Percentiles rank a stretch among this genome's conserved stretches.
Conservation (phyloP, 2,888 invertebrate species). For the Tenthredo amoena region DNA sequence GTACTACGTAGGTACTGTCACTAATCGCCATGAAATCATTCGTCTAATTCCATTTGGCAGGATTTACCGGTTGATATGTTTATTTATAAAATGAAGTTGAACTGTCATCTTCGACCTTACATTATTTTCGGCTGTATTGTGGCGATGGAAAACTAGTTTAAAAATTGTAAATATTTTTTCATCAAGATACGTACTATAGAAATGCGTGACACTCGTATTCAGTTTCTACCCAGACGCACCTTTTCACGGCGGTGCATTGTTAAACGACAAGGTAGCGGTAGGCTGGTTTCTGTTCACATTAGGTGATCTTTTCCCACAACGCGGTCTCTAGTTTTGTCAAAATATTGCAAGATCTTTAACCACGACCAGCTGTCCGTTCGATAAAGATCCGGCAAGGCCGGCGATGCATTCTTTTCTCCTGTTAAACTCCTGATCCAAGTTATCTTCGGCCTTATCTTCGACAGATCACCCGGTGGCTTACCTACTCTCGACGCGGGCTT, state of each 20-base stretch:
- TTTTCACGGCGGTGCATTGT: constrained; percentile 39
- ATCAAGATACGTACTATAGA: background rate
- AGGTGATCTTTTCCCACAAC: constrained; percentile 49
- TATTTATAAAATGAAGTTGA: background rate
- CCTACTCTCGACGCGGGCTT: constrained; percentile 44
- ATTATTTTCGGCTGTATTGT: background rate
- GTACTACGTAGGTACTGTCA: background rate
- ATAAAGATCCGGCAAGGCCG: constrained; percentile 47
- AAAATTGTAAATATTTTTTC: constrained; percentile 9
- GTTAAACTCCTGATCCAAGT: constrained; percentile 42
- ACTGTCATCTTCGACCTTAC: background rate
- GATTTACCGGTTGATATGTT: background rate
- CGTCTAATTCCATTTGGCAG: background rate
- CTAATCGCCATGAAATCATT: background rate
- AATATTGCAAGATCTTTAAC: constrained; percentile 51
- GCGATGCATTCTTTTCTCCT: constrained; percentile 44
- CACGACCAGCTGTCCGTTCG: constrained; percentile 45
- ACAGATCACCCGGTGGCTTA: constrained; percentile 51
- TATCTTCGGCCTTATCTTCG: constrained; percentile 44
- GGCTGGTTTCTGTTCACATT: constrained; percentile 27
- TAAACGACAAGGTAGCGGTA: background rate
- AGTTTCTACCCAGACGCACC: constrained; percentile 32
- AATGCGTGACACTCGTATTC: constrained; percentile 2
- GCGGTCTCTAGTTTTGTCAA: constrained; percentile 51
- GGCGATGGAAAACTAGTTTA: background rate